Percentiles rank a stretch among this genome's conserved stretches.
These are phyloP conservation scores for Petromus typicus DNA, from an alignment of 2,113 vertebrate species.

Conservation along the genomic window DNA sequence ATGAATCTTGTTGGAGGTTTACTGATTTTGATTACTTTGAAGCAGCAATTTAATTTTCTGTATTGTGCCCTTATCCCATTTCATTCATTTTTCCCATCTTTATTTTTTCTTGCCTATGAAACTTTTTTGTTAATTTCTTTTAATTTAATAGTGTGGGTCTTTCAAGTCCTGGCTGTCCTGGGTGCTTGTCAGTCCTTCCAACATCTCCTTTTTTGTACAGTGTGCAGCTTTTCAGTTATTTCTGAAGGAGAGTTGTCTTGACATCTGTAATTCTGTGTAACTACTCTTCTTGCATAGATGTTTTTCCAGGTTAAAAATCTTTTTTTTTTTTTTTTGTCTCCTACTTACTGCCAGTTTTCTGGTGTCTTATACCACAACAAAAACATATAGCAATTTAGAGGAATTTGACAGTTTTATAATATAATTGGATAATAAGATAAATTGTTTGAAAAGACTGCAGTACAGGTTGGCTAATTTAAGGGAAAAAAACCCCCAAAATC, in stretches of 20 bases:
- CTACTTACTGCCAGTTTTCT: neutral
- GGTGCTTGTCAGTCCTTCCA: neutral
- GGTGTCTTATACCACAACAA: neutral
- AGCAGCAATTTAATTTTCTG: neutral
- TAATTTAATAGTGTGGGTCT: neutral
- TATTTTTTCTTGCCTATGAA: neutral
- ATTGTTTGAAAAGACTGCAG: neutral
- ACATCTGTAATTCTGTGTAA: neutral
- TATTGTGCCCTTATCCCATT: neutral
- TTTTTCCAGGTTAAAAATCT: conserved; percentile 8
- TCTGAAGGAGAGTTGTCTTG: neutral
- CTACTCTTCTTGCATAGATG: neutral
- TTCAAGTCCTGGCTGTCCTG: neutral
- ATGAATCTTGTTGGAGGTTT: neutral
- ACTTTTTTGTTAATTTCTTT: neutral
- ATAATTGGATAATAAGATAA: neutral
- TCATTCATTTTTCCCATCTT: conserved; percentile 30
- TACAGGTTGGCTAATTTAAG: neutral
- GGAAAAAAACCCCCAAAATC: no score
- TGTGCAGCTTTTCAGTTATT: neutral
- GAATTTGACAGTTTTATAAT: conserved; percentile 21
- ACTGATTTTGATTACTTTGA: neutral
- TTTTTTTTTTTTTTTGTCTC: neutral
- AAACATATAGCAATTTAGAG: conserved; percentile 15
- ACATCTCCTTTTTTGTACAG: neutral